phyloP scores from a whole-genome alignment of 2,888 invertebrate genomes.

The Acanthosepion lycidas region DNA sequence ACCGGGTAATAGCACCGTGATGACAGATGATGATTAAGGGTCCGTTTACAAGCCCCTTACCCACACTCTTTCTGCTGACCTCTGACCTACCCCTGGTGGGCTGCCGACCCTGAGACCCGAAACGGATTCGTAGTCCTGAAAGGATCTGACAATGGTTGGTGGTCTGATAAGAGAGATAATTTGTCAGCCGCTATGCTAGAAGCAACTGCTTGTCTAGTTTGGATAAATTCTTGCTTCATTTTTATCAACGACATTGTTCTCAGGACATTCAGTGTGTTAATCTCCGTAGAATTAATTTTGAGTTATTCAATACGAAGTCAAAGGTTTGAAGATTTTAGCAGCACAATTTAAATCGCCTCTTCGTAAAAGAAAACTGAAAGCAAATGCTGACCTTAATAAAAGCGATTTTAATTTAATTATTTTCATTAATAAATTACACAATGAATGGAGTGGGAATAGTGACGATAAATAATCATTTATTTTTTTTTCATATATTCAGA shows the following conservation, averaged over 20 bases:
- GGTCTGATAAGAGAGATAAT: background rate
- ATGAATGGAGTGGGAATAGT: no score
- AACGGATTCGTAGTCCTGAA: background rate
- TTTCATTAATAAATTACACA: no score
- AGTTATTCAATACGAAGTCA: background rate
- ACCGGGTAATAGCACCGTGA: background rate
- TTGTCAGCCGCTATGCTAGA: background rate
- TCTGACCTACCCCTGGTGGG: slow-evolving; percentile 22
- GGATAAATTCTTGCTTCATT: background rate
- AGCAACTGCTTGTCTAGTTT: background rate
- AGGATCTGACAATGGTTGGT: background rate
- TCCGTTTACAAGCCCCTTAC: background rate
- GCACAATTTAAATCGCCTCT: no score
- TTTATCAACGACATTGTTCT: background rate
- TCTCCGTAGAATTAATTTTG: background rate
- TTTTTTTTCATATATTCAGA: no score
- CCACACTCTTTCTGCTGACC: background rate
- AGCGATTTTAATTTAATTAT: no score
- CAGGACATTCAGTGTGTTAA: background rate
- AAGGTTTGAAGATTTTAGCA: no score
- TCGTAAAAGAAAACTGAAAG: no score
- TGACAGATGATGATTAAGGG: slow-evolving; percentile 33
- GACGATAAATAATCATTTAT: no score
- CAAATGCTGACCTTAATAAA: no score
- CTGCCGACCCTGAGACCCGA: background rate